A percentile compares a stretch with the other conserved stretches of the same genome.
Evolutionary conservation across 35 echinoderm and acorn worm species (phyloP).

Genomic region (Apostichopus japonicus): DNA sequence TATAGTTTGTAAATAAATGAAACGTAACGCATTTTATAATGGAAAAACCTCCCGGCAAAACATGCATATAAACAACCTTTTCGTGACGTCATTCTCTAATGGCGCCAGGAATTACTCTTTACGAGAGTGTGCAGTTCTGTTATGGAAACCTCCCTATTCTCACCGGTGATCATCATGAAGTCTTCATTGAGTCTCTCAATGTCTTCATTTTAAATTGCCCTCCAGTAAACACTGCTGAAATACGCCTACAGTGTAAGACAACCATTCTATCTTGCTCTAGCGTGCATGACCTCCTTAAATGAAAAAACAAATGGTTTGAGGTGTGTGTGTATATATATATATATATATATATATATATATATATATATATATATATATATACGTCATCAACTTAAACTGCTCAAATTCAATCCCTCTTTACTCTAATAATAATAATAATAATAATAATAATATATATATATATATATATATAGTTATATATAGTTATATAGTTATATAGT

Average conservation of each 20-base stretch:
- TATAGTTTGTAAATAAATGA: neutral
- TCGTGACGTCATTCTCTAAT: neutral
- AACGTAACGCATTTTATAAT: neutral
- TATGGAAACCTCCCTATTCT: neutral
- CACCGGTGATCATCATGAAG: neutral
- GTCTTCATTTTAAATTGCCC: neutral
- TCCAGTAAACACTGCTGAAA: neutral
- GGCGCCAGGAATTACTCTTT: neutral
- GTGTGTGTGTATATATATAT: too few relatives aligned
- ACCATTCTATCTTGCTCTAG: too few relatives aligned
- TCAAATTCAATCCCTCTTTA: too few relatives aligned
- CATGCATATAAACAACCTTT: neutral
- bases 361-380: too few relatives aligned
- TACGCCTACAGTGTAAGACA: neutral
- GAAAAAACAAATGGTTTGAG: too few relatives aligned
- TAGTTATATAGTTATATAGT: too few relatives aligned
- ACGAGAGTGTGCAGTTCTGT: neutral
- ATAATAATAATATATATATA: too few relatives aligned
- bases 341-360: too few relatives aligned
- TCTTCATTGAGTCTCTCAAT: neutral
- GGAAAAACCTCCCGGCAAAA: neutral
- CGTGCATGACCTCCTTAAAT: too few relatives aligned
- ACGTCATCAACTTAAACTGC: too few relatives aligned
- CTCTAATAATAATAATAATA: too few relatives aligned
- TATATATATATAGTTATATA: too few relatives aligned